phyloP scores from a whole-genome alignment of 2,797 vertebrate species.

The Xenops minutus region DNA sequence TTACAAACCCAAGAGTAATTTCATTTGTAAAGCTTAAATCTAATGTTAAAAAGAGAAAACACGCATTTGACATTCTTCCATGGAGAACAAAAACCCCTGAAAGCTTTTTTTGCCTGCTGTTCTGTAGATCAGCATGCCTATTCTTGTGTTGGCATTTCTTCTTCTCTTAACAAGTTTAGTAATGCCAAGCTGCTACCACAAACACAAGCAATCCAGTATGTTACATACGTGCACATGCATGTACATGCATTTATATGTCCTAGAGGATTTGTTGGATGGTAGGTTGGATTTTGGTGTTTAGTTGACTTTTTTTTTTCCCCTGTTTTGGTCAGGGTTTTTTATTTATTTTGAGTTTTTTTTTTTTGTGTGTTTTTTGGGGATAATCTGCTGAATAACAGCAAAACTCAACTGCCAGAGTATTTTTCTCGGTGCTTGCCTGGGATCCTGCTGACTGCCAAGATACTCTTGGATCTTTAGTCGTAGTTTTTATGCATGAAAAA shows the following conservation, averaged over 20 bases:
- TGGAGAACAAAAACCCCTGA: neutral
- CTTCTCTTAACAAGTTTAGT: neutral
- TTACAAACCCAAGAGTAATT: neutral
- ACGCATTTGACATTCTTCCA: neutral
- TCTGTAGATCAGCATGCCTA: neutral
- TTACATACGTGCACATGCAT: rapidly evolving
- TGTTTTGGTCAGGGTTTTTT: neutral
- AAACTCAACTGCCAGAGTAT: neutral
- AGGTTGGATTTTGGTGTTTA: neutral
- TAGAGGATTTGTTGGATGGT: neutral
- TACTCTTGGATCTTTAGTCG: neutral
- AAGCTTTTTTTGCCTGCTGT: neutral
- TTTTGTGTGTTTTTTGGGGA: neutral
- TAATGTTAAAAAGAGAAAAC: neutral
- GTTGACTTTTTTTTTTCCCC: no score
- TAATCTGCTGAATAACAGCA: neutral
- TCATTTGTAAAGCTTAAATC: neutral
- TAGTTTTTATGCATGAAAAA: neutral
- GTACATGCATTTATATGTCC: rapidly evolving
- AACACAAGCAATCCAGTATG: neutral
- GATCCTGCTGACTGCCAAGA: neutral
- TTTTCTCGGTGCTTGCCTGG: neutral
- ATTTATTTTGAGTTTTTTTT: neutral
- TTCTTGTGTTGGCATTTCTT: neutral
- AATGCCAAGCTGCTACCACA: neutral